These are phyloP conservation scores for Spodoptera littoralis DNA, from an alignment of 2,888 invertebrate genomes.

Conservation along the genomic window DNA sequence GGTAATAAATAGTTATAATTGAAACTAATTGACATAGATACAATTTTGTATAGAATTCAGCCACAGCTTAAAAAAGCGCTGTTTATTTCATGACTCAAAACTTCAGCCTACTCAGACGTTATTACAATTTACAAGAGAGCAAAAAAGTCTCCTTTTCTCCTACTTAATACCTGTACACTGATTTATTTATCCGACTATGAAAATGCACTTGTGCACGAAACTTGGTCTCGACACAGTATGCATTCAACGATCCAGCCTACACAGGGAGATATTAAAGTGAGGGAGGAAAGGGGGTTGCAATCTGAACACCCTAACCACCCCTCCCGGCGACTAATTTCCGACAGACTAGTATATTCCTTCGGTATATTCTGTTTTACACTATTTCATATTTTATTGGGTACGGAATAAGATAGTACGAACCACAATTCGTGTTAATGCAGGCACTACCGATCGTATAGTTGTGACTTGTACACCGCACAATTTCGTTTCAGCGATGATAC, in stretches of 20 bases:
- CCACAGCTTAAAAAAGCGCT: no score
- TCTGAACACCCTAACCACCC: constrained; percentile 67
- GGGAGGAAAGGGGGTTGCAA: constrained; percentile 65
- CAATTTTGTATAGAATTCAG: no score
- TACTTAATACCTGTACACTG: constrained; percentile 56
- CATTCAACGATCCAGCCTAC: constrained; percentile 73
- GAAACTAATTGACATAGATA: not conserved
- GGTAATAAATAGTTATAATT: constrained; percentile 26
- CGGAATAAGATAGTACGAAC: constrained; percentile 32
- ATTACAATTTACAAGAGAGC: constrained; percentile 8
- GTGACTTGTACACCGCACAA: not conserved
- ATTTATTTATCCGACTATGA: constrained; percentile 74
- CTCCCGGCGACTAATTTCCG: constrained; percentile 86
- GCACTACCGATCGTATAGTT: constrained; percentile 2
- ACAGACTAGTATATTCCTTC: constrained; percentile 72
- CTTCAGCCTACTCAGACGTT: constrained; percentile 11
- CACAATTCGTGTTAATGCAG: constrained; percentile 27
- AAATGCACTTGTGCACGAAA: constrained; percentile 78
- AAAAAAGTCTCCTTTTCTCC: constrained; percentile 26
- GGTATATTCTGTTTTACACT: constrained; percentile 67
- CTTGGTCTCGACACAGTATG: constrained; percentile 68
- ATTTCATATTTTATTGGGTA: constrained; percentile 72
- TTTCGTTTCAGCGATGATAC: constrained; percentile 14
- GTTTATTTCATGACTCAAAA: no score
- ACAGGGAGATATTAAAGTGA: constrained; percentile 71